Evolutionary conservation across 1,140 invertebrate species (phyloP), one percentile per base, ranked within the genome.

Genomic region (Achroia grisella): DNA sequence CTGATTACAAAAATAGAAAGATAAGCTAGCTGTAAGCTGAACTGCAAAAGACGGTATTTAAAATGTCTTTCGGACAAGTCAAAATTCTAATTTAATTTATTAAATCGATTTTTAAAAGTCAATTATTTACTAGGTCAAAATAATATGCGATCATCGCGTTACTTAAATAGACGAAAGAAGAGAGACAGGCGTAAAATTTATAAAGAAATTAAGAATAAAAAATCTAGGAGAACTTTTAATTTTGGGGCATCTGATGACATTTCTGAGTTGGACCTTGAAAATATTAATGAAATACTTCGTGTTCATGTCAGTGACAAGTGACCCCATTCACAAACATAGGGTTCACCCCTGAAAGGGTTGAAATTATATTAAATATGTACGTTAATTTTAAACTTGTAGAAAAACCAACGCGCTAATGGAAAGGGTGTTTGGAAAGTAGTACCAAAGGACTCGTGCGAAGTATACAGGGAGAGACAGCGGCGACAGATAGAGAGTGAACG

Each of bases 391-490:
- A 23, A 23, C 6, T 29, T 39, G 8, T 30, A 59, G 52, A 55
- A 56, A 52, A 51, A 29, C 11, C 42, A 47, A 17, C 9, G 27
- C 10, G n/a, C 39, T 15, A 39, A 51, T 28, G 43, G 49, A 0
- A 58, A 45, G 42, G 45, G 41, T 3, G 32, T 35, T 30, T 73
- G 69, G 70, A 71, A 57, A 36, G 34, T 77, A 0, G 36, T 72
- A 9, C 73, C 73, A 0, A 74, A 64, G 52, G 73, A 78, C 48
- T 78, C 74, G 0, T 60, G 61, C 23, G 71, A 75, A 41, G 44
- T 78, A 9, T 70, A 75, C 9, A 73, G 58, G 44, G 43, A 66
- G n/a, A 45, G 62, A 10, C 52, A 46, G 8, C 8, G 36, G 61
- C 35, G 46, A 32, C 13, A 35, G 32, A 4, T 42, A 10, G 30